Conservation (phyloP, 2,113 vertebrate species). For the Rhynchomys soricoides region DNA sequence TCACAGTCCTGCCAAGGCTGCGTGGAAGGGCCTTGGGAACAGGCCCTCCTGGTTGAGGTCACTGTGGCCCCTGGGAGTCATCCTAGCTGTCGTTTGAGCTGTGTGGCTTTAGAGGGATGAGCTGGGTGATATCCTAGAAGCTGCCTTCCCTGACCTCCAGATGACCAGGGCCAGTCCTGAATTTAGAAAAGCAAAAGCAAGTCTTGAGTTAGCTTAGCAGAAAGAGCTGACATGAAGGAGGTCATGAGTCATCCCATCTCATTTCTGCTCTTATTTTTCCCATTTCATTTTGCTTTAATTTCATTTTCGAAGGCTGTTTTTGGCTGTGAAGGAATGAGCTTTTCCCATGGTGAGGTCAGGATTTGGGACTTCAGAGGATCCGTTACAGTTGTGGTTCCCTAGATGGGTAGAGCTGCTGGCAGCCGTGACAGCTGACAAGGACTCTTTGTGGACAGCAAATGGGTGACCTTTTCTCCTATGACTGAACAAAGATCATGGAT, state of each 20-base stretch:
- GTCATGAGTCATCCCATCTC: background rate
- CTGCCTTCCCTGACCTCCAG: background rate
- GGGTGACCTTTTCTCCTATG: background rate
- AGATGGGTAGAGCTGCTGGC: background rate
- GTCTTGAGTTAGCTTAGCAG: background rate
- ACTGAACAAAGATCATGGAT: background rate
- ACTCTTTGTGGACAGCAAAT: background rate
- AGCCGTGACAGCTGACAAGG: background rate
- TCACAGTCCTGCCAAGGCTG: background rate
- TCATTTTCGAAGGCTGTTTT: slow-evolving; percentile 26
- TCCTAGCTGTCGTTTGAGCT: background rate
- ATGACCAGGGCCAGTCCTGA: background rate
- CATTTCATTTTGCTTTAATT: slow-evolving; percentile 54
- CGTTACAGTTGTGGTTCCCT: background rate
- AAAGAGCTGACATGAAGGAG: background rate
- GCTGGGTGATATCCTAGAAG: background rate
- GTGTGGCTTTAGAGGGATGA: background rate
- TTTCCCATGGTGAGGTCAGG: background rate
- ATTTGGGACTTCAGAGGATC: background rate
- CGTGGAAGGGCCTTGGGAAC: background rate
- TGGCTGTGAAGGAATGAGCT: background rate
- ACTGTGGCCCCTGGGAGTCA: background rate
- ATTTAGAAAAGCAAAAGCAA: background rate
- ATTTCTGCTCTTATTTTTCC: background rate
- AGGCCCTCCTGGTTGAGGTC: background rate